Percentiles rank a stretch among this genome's conserved stretches.
Conservation (phyloP, 2,888 invertebrate genomes). For the Eristalinus sepulchralis region DNA sequence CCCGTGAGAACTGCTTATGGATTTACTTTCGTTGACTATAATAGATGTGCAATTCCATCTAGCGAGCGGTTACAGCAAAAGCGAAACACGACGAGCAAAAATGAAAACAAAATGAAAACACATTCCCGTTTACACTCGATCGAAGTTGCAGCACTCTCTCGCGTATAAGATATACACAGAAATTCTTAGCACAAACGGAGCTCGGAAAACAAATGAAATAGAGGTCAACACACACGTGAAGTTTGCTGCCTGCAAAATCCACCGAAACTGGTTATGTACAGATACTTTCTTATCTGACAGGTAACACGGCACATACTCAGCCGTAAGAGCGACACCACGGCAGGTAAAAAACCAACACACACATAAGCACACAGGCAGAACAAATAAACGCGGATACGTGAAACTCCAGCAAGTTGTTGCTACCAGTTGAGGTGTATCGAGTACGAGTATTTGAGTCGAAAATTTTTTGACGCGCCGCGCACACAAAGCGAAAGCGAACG, state of each 20-base stretch:
- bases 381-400: not conserved
- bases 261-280: conserved; percentile 59
- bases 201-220: conserved; percentile 50
- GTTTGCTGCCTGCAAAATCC: conserved; percentile 57
- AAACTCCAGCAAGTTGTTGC: not conserved
- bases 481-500: conserved; percentile 47
- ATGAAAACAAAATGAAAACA: conserved; percentile 44
- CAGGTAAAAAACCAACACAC: conserved; percentile 53
- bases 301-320: conserved; percentile 46
- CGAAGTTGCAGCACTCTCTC: conserved; percentile 7
- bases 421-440: not conserved
- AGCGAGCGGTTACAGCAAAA: conserved; percentile 30
- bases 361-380: not conserved
- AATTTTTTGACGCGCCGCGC: not conserved
- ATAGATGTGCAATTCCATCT: not conserved
- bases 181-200: conserved; percentile 23
- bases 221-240: conserved; percentile 71
- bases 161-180: not conserved
- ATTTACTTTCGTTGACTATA: conserved; percentile 48
- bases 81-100: conserved; percentile 23
- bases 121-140: not conserved
- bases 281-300: conserved; percentile 46
- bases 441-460: not conserved
- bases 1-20: conserved; percentile 23
- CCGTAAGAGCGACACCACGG: not conserved